A percentile compares a stretch with the other conserved stretches of the same genome.
These are phyloP conservation scores for Sigmodon hispidus DNA, from an alignment of 2,113 vertebrate genomes.

Conservation along the genomic window DNA sequence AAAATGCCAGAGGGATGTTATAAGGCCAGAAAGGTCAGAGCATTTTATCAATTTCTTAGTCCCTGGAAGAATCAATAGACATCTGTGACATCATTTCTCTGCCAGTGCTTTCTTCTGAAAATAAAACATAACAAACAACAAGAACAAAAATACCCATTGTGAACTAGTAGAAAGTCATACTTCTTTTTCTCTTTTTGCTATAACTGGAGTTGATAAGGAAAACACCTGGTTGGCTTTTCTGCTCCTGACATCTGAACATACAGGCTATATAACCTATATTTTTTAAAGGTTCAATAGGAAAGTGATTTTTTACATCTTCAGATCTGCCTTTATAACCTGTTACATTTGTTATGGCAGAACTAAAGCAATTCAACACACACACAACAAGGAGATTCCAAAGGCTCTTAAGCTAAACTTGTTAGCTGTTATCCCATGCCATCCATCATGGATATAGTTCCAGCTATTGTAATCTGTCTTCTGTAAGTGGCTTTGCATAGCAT, in stretches of 20 bases:
- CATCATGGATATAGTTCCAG: neutral
- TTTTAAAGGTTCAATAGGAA: neutral
- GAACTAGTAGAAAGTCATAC: conserved; percentile 68
- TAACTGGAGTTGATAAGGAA: conserved; percentile 46
- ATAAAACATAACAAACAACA: neutral
- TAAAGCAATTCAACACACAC: neutral
- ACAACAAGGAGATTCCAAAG: neutral
- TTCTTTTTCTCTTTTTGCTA: conserved; percentile 63
- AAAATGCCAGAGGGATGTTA: conserved; percentile 55
- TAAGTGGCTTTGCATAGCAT: neutral
- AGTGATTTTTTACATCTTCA: neutral
- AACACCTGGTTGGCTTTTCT: conserved; percentile 60
- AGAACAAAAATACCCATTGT: neutral
- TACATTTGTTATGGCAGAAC: neutral
- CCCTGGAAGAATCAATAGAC: conserved; percentile 73
- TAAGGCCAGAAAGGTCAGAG: conserved; percentile 52
- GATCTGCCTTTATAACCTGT: neutral
- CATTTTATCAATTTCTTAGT: conserved; percentile 72
- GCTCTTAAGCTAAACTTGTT: neutral
- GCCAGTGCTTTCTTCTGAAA: conserved; percentile 41
- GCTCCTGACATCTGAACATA: conserved; percentile 62
- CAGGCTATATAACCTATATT: neutral
- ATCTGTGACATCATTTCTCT: conserved; percentile 42
- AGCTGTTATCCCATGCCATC: neutral
- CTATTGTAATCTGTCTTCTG: neutral